A percentile compares a stretch with the other conserved stretches of the same genome.
phyloP scores from a whole-genome alignment of 2,888 invertebrate genomes.

The Synanthedon andrenaeformis region DNA sequence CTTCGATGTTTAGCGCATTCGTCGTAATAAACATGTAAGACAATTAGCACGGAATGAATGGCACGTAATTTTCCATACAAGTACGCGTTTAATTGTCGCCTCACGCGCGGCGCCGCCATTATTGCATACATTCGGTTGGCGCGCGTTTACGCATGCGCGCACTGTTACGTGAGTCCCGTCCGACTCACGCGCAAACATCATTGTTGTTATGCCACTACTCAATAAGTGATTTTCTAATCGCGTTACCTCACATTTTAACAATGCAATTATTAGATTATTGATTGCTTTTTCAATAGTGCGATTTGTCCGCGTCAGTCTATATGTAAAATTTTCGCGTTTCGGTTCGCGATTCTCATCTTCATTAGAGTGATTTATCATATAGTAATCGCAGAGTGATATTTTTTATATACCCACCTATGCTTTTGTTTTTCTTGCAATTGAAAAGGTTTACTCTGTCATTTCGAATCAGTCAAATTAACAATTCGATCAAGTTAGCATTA shows the following conservation, averaged over 20 bases:
- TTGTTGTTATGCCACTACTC: neutral
- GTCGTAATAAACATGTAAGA: neutral
- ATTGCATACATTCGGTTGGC: neutral
- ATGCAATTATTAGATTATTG: too few species aligned
- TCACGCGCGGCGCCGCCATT: neutral
- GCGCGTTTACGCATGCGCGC: slow-evolving; percentile 2
- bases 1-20: neutral
- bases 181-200: neutral
- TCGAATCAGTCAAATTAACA: too few species aligned
- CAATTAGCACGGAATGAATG: neutral
- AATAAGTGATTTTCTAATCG: neutral
- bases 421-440: too few species aligned
- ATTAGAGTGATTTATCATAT: too few species aligned
- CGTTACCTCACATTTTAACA: neutral
- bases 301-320: too few species aligned
- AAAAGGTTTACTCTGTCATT: too few species aligned
- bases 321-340: too few species aligned
- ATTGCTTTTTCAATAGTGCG: too few species aligned
- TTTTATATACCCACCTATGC: too few species aligned
- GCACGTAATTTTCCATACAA: neutral
- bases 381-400: too few species aligned
- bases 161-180: neutral
- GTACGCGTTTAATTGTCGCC: slow-evolving; percentile 1
- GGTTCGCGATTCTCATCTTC: too few species aligned
- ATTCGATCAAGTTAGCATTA: too few species aligned